Evolutionary conservation across 2,888 invertebrate species (phyloP).

Genomic region (Coenonympha glycerion): DNA sequence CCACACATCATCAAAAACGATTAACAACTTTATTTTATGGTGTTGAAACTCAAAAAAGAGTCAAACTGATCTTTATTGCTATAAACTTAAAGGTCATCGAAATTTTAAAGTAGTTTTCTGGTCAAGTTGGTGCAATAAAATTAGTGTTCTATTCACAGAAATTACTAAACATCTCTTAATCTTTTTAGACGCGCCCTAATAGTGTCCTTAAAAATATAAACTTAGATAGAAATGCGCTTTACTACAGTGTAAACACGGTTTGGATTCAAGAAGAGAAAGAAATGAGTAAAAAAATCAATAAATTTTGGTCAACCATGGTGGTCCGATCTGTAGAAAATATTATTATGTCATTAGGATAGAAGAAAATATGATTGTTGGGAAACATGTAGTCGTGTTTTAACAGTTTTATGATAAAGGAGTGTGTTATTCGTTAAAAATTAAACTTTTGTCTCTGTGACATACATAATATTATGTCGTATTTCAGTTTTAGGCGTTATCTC

Average conservation of each 20-base stretch:
- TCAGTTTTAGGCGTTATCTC: no score
- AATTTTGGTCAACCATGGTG: slow-evolving; percentile 17
- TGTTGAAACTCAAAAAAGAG: background rate
- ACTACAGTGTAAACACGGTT: background rate
- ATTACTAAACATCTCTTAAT: slow-evolving; percentile 44
- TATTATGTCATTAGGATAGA: slow-evolving; percentile 16
- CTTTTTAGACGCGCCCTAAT: slow-evolving; percentile 17
- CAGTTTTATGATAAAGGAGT: slow-evolving; percentile 25
- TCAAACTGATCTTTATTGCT: background rate
- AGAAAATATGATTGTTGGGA: slow-evolving; percentile 23
- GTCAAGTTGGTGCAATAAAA: slow-evolving; percentile 39
- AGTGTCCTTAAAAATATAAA: slow-evolving; percentile 11
- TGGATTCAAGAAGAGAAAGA: background rate
- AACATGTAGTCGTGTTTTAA: slow-evolving; percentile 16
- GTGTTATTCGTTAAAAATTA: background rate
- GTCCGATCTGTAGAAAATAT: slow-evolving; percentile 19
- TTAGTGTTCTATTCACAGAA: slow-evolving; percentile 43
- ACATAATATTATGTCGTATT: no score
- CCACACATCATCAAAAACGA: slow-evolving; percentile 31
- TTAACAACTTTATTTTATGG: slow-evolving; percentile 15
- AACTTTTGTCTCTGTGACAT: no score
- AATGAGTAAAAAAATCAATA: background rate
- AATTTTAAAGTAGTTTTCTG: background rate
- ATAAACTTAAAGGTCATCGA: slow-evolving; percentile 2
- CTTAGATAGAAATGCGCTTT: slow-evolving; percentile 1